Conservation (phyloP, 2,113 vertebrate species). For the Ceyx cyanopectus region DNA sequence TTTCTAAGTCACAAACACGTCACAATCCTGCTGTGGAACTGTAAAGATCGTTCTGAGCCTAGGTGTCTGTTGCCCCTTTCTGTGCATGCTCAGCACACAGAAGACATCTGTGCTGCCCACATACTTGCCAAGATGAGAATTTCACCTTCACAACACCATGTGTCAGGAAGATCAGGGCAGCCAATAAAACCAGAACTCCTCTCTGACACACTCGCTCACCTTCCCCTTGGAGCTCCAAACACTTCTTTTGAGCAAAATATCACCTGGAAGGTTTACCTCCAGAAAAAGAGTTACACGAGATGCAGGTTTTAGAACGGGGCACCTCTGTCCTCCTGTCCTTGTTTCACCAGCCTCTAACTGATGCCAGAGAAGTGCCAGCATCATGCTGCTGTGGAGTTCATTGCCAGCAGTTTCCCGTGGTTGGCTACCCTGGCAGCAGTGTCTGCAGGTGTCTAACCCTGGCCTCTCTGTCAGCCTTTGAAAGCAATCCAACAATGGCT, state of each 20-base stretch:
- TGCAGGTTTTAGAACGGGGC: slow-evolving; percentile 3
- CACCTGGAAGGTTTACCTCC: not conserved
- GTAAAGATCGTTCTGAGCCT: not conserved
- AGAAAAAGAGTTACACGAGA: not conserved
- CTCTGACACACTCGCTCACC: slow-evolving; percentile 48
- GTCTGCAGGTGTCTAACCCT: not conserved
- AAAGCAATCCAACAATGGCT: slow-evolving; percentile 37
- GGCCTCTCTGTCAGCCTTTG: slow-evolving; percentile 41
- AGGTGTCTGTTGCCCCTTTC: not conserved
- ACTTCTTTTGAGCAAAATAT: not conserved
- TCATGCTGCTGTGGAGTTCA: slow-evolving; percentile 9
- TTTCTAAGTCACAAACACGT: not conserved
- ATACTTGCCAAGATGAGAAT: not conserved
- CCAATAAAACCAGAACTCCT: slow-evolving; percentile 58
- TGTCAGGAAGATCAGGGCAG: slow-evolving; percentile 59
- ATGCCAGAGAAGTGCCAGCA: not conserved
- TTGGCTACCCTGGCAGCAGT: slow-evolving; percentile 36
- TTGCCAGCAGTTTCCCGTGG: slow-evolving; percentile 53
- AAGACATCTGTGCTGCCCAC: not conserved
- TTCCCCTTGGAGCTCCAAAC: not conserved
- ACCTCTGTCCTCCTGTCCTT: not conserved
- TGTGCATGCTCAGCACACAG: not conserved
- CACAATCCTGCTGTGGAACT: not conserved
- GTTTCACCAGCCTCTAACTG: not conserved
- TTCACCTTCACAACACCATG: not conserved